phyloP scores from a whole-genome alignment of 1,140 invertebrate genomes.

The Oncopodura yosiiana region DNA sequence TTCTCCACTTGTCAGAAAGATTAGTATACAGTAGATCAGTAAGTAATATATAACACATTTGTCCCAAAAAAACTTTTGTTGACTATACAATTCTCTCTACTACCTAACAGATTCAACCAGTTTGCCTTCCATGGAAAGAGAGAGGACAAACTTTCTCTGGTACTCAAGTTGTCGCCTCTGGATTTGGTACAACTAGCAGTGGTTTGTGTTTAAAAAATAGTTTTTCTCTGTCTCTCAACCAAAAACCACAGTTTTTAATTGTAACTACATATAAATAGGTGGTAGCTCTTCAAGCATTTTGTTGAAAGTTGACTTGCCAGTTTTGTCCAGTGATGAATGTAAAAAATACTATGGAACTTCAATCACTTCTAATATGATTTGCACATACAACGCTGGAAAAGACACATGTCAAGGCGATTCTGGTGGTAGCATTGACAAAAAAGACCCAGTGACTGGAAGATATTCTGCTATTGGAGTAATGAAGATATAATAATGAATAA shows the following conservation, averaged over 20 bases:
- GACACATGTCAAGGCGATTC: conserved; percentile 46
- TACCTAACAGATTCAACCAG: conserved; percentile 16
- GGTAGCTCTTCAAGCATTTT: conserved; percentile 49
- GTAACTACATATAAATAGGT: too few species aligned
- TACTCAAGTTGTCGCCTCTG: conserved; percentile 12
- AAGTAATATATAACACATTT: neutral
- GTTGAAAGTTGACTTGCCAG: conserved; percentile 48
- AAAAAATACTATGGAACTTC: conserved; percentile 31
- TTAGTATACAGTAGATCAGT: conserved; percentile 8
- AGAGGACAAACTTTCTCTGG: conserved; percentile 4
- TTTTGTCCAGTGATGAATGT: conserved; percentile 47
- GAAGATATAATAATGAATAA: neutral
- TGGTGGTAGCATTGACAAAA: conserved; percentile 55
- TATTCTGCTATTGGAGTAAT: conserved; percentile 45
- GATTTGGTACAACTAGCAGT: conserved; percentile 24
- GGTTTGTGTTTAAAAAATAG: too few species aligned
- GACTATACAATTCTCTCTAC: neutral
- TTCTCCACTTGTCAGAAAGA: conserved; percentile 37
- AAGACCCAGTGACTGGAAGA: conserved; percentile 41
- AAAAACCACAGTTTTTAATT: too few species aligned
- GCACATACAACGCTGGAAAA: conserved; percentile 47
- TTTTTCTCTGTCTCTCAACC: too few species aligned
- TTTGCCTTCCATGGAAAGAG: conserved; percentile 21
- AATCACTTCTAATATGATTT: conserved; percentile 50
- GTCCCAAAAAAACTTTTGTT: neutral